These are phyloP conservation scores for Carcharodon carcharias DNA, from an alignment of 2,797 vertebrate genomes.

Conservation along the genomic window DNA sequence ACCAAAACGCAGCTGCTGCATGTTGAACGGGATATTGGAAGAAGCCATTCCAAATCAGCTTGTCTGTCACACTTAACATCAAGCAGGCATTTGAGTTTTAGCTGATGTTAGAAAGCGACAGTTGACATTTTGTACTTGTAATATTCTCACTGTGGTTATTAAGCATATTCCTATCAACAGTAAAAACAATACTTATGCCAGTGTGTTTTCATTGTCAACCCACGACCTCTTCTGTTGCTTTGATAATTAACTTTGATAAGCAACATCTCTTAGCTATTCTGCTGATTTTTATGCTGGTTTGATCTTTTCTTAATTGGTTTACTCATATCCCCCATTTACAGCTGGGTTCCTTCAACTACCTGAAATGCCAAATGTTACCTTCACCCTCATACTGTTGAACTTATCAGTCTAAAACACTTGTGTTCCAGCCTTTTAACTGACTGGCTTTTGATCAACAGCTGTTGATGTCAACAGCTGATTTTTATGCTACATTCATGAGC, in stretches of 20 bases:
- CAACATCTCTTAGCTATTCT: neutral
- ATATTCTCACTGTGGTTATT: neutral
- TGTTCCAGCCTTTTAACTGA: neutral
- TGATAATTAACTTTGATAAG: neutral
- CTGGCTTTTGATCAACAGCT: neutral
- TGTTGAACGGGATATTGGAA: neutral
- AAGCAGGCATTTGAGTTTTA: neutral
- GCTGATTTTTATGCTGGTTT: neutral
- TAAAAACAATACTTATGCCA: neutral
- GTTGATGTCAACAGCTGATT: neutral
- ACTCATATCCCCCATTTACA: neutral
- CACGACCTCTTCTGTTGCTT: neutral
- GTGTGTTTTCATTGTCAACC: neutral
- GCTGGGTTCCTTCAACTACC: neutral
- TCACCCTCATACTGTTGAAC: neutral
- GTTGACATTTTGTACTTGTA: conserved; percentile 25
- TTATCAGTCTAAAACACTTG: neutral
- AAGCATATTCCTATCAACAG: neutral
- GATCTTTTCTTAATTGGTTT: neutral
- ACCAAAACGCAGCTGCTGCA: neutral
- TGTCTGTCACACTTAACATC: conserved; percentile 29
- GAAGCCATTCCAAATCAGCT: conserved; percentile 15
- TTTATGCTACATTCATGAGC: neutral
- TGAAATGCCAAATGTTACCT: neutral
- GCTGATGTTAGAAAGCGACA: neutral